phyloP scores from a whole-genome alignment of 2,888 invertebrate genomes.

The Andrena hattorfiana region DNA sequence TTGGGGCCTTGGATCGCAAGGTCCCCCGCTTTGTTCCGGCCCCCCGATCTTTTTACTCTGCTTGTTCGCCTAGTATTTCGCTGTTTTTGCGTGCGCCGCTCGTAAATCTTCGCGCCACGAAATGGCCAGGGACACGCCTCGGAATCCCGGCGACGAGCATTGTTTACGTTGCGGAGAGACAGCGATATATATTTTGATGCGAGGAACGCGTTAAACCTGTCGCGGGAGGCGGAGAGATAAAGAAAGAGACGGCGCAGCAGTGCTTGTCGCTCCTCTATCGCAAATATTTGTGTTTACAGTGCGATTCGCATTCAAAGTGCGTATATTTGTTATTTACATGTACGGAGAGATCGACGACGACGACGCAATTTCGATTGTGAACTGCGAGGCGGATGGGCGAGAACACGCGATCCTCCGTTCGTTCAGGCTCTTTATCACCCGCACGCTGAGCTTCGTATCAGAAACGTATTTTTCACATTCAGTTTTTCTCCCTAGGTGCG shows the following conservation, averaged over 20 bases:
- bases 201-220: slow-evolving; percentile 1
- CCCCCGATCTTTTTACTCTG: not conserved
- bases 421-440: no score
- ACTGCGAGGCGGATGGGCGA: not conserved
- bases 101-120: slow-evolving; percentile 5
- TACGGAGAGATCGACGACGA: not conserved
- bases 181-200: slow-evolving; percentile 3
- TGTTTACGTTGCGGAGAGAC: slow-evolving; percentile 11
- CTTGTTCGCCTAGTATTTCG: not conserved
- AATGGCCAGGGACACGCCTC: not conserved
- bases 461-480: not conserved
- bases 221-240: slow-evolving; percentile 20
- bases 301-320: slow-evolving; percentile 14
- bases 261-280: slow-evolving; percentile 27
- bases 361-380: slow-evolving; percentile 4
- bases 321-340: slow-evolving; percentile 27
- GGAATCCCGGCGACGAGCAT: not conserved
- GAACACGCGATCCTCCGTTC: not conserved
- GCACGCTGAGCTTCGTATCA: not conserved
- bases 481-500: not conserved
- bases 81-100: not conserved
- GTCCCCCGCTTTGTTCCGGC: not conserved
- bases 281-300: slow-evolving; percentile 43
- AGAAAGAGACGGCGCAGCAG: slow-evolving; percentile 13
- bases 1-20: no score